Evolutionary conservation across 2,888 invertebrate species (phyloP).

Genomic region (Drosophila macrospina): DNA sequence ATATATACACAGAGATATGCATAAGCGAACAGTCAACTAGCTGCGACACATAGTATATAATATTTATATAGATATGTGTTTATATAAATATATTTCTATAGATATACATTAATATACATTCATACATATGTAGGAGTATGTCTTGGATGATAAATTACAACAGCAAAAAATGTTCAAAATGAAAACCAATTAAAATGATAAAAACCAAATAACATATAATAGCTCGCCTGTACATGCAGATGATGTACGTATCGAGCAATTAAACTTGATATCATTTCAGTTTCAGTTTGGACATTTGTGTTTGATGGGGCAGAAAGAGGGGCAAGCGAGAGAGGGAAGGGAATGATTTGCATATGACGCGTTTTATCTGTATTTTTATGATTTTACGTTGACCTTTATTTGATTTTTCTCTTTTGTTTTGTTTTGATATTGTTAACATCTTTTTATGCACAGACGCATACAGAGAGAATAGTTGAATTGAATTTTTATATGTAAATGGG

Average conservation of each 20-base stretch:
- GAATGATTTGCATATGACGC: slow-evolving; percentile 54
- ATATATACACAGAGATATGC: slow-evolving; percentile 4
- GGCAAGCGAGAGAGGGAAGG: background rate
- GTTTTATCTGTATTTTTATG: slow-evolving; percentile 40
- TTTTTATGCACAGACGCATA: slow-evolving; percentile 13
- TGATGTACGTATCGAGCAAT: slow-evolving; percentile 53
- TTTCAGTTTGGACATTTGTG: slow-evolving; percentile 35
- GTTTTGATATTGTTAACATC: slow-evolving; percentile 28
- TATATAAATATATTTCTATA: slow-evolving; percentile 20
- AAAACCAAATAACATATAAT: slow-evolving; percentile 44
- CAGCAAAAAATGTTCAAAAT: slow-evolving; percentile 63
- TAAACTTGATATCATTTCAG: slow-evolving; percentile 48
- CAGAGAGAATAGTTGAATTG: slow-evolving; percentile 27
- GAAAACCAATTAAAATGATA: slow-evolving; percentile 68
- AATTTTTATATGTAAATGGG: slow-evolving; percentile 19
- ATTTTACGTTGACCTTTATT: slow-evolving; percentile 36
- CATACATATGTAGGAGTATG: slow-evolving; percentile 45
- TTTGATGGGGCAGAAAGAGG: slow-evolving; percentile 5
- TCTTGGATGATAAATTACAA: slow-evolving; percentile 65
- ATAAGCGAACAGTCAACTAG: slow-evolving; percentile 7
- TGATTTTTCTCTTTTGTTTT: too few relatives aligned
- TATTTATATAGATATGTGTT: slow-evolving; percentile 27
- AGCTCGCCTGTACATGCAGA: slow-evolving; percentile 18
- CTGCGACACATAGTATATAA: slow-evolving; percentile 12
- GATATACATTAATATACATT: slow-evolving; percentile 9